phyloP scores from a whole-genome alignment of 2,797 vertebrate genomes.

The Danio jaintianensis region DNA sequence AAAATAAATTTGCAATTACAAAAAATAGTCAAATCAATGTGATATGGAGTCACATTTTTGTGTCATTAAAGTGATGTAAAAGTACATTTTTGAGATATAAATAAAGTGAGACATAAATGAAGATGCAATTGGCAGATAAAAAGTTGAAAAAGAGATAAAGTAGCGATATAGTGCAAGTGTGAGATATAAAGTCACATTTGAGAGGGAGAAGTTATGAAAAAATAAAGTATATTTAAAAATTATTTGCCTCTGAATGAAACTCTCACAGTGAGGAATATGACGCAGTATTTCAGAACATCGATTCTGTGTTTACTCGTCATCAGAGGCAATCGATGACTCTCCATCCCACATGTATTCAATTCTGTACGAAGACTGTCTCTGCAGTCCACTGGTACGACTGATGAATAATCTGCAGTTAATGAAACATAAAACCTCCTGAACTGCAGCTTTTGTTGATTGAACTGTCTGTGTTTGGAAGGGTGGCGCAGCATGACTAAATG shows the following conservation, averaged over 20 bases:
- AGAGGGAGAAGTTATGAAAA: too few species aligned
- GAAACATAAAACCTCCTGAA: conserved; percentile 36
- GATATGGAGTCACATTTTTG: background rate
- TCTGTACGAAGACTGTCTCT: background rate
- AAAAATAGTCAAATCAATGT: background rate
- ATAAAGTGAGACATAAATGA: too few species aligned
- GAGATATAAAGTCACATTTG: background rate
- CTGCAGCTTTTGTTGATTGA: conserved; percentile 12
- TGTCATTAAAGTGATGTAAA: too few species aligned
- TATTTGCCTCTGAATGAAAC: background rate
- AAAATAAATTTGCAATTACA: background rate
- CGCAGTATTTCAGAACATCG: background rate
- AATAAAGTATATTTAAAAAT: background rate
- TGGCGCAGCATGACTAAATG: conserved; percentile 34
- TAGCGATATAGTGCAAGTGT: too few species aligned
- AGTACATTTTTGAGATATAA: too few species aligned
- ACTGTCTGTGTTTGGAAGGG: conserved; percentile 26
- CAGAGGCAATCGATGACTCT: background rate
- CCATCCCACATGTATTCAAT: conserved; percentile 13
- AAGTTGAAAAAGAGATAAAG: too few species aligned
- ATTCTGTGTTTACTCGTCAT: background rate
- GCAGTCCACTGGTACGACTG: background rate
- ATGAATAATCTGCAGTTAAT: conserved; percentile 29
- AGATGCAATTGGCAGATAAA: too few species aligned
- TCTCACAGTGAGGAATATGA: background rate